Evolutionary conservation across 2,113 vertebrate species (phyloP).

Genomic region (Lontra canadensis): DNA sequence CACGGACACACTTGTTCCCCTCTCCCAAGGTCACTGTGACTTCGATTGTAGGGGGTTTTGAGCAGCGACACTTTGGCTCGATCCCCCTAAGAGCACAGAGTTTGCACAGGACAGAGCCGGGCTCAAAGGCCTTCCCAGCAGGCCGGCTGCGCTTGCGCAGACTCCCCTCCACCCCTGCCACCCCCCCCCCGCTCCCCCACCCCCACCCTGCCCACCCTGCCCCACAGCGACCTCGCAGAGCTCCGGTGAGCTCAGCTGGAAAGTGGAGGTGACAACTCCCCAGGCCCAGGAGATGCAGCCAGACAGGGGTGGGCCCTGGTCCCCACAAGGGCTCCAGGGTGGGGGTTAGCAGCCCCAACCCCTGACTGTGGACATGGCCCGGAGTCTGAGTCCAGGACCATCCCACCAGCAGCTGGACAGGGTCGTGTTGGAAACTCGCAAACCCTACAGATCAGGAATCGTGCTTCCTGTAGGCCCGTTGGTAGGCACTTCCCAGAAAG

Average conservation of each 20-base stretch:
- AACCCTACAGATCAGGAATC: not conserved
- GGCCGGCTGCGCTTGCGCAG: too few species aligned
- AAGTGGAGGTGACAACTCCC: not conserved
- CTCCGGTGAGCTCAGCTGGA: not conserved
- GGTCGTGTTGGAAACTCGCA: not conserved
- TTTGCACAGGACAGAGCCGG: not conserved
- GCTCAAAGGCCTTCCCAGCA: not conserved
- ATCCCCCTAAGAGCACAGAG: not conserved
- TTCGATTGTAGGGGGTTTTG: not conserved
- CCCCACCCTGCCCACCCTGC: too few species aligned
- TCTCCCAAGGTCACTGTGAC: not conserved
- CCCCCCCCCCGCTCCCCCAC: too few species aligned
- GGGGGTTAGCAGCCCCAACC: not conserved
- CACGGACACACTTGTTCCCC: not conserved
- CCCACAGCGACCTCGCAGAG: too few species aligned
- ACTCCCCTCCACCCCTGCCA: not conserved
- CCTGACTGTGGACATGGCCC: not conserved
- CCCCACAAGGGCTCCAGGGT: not conserved
- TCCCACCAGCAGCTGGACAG: not conserved
- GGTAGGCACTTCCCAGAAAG: not conserved
- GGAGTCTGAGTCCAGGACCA: not conserved
- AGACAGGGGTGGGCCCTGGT: not conserved
- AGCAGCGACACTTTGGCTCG: not conserved
- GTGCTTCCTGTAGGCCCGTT: not conserved
- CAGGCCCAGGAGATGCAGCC: not conserved